Evolutionary conservation across 1,140 invertebrate genomes (phyloP), one percentile per base, ranked within the genome.

Genomic region (Tachypleus tridentatus): DNA sequence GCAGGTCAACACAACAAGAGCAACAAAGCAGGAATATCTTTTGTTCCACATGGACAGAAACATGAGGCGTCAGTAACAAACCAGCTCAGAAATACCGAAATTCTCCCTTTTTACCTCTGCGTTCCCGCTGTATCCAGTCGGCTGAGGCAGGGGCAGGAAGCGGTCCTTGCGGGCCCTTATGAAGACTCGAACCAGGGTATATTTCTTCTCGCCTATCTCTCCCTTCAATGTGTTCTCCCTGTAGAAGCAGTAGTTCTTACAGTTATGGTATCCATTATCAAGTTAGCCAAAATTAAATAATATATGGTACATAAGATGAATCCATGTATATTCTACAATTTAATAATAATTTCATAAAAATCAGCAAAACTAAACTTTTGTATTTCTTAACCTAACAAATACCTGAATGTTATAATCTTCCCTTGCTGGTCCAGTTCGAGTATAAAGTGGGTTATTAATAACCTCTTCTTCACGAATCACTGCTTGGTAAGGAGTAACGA

Each of bases 81-180:
- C 50, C 10, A 47, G 62, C 49, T 72, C 62, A 95, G 80, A 96
- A 94, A 79, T 96, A 96, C 78, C 92, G 85, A 77, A 96, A 94
- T 83, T 94, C 92, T 80, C 92, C 92, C 83, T 93, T 93, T 80
- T 93, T 93, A 77, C 91, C 92, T 72, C 89, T 84, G 70, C 91
- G 83, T 76, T 93, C 88, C 75, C 87, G 87, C 70, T 87, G 84
- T 67, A 90, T 85, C 87, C 87, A 88, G 73, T 91, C 88, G 11
- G 86, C 84, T 4, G 82, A 78, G n/a, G 82, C 82, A 64, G 72
- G 76, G 76, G 79, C 68, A 71, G 77, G 73, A 77, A 78, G 72
- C 79, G 76, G 72, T 29, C 29, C 29, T 29, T 29, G 29, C 2
- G 29, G 49, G 73, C 71, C 54, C 59, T 57, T 52, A 61, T 64